Evolutionary conservation across 2,113 vertebrate genomes (phyloP).

Genomic region (Rhipidura dahli): DNA sequence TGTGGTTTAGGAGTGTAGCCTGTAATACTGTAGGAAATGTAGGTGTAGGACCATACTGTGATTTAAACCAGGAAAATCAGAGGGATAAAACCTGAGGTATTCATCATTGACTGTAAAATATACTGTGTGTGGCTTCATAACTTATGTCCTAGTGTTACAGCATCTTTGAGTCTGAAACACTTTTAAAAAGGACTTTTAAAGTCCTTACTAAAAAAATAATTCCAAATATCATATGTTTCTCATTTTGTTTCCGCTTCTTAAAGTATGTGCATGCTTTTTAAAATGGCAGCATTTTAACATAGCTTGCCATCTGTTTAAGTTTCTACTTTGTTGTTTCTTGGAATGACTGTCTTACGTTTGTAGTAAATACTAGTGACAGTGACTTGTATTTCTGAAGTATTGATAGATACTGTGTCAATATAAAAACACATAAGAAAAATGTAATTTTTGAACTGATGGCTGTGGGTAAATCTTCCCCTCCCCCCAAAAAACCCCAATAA

Average conservation of each 20-base stretch:
- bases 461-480: not conserved
- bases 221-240: not conserved
- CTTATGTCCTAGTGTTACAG: not conserved
- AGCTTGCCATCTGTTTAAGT: not conserved
- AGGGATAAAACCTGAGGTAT: constrained; percentile 31
- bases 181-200: not conserved
- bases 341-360: rapidly evolving
- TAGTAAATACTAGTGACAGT: not conserved
- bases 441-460: not conserved
- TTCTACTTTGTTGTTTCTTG: not conserved
- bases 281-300: not conserved
- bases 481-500: rapidly evolving
- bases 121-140: constrained; percentile 18
- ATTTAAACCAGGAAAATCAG: constrained; percentile 58
- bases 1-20: not conserved
- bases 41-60: not conserved
- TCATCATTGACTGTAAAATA: constrained; percentile 8
- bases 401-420: not conserved
- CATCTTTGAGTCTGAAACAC: not conserved
- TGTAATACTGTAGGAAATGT: not conserved
- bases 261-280: rapidly evolving
- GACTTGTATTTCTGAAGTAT: not conserved
- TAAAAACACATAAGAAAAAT: not conserved
- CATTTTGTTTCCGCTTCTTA: not conserved
- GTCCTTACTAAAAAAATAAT: not conserved